Evolutionary conservation across 2,888 invertebrate species (phyloP).

Genomic region (Nycteola revayana): DNA sequence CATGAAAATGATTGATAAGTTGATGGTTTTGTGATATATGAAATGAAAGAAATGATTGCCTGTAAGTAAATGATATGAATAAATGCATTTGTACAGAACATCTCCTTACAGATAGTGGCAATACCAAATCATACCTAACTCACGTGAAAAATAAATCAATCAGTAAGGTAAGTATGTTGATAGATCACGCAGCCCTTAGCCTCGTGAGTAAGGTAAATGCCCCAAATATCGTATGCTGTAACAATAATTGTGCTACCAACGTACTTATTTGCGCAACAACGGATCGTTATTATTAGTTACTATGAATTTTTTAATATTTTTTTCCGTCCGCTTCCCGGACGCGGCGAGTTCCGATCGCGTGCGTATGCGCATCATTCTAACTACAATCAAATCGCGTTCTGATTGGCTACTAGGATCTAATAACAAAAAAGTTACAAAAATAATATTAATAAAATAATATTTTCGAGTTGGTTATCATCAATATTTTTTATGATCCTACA

Average conservation of each 20-base stretch:
- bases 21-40: no score
- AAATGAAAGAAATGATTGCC: no score
- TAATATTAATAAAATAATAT: no score
- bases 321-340: constrained; percentile 74
- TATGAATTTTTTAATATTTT: constrained; percentile 48
- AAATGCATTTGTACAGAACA: no score
- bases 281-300: constrained; percentile 52
- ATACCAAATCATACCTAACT: constrained; percentile 6
- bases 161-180: background rate
- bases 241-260: constrained; percentile 36
- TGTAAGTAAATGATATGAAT: no score
- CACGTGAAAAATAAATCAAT: constrained; percentile 10
- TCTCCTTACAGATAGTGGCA: no score
- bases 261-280: constrained; percentile 52
- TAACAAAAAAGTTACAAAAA: constrained; percentile 10
- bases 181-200: constrained; percentile 22
- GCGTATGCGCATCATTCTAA: constrained; percentile 35
- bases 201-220: constrained; percentile 18
- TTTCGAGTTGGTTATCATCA: no score
- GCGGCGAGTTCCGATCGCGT: constrained; percentile 67
- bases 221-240: constrained; percentile 30
- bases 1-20: no score
- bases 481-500: no score
- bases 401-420: constrained; percentile 14
- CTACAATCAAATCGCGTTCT: constrained; percentile 15